Evolutionary conservation across 2,113 vertebrate species (phyloP).

Genomic region (human (Homo sapiens)): GRCh38 chr11:8409501-8410000

Average conservation of each 20-base stretch:
- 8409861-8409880: neutral
- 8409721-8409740: neutral
- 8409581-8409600: neutral
- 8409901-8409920: neutral
- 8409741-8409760: neutral
- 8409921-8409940: neutral
- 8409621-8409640: neutral
- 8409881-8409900: neutral
- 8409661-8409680: conserved; percentile 15
- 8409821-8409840: neutral
- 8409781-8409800: neutral
- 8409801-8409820: neutral
- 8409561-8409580: neutral
- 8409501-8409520: neutral
- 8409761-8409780: conserved; percentile 7
- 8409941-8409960: neutral
- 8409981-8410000: neutral
- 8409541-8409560: neutral
- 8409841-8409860: neutral
- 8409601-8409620: neutral
- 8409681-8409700: neutral
- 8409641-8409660: conserved; percentile 3
- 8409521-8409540: neutral
- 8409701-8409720: neutral
- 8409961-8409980: neutral